Conservation (phyloP, 2,888 invertebrate genomes). For the Encarsia formosa region DNA sequence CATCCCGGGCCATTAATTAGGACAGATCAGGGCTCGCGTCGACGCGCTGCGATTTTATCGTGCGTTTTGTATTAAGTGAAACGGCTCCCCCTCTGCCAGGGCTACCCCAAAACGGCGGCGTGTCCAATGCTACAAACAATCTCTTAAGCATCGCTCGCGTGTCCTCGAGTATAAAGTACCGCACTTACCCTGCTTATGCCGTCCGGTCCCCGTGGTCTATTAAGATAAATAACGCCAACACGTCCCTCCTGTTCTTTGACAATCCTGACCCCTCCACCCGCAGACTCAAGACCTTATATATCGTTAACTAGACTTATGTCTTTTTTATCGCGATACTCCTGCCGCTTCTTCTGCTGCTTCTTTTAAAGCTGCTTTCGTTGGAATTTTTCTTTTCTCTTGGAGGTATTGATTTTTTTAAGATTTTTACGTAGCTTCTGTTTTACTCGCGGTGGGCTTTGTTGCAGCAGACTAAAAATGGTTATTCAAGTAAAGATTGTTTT, state of each 20-base stretch:
- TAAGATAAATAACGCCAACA: slow-evolving; percentile 50
- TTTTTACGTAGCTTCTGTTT: no score
- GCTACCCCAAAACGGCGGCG: no score
- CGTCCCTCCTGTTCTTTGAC: slow-evolving; percentile 32
- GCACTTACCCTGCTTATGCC: slow-evolving; percentile 39
- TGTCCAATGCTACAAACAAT: slow-evolving; percentile 49
- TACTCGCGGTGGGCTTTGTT: no score
- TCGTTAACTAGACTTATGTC: no score
- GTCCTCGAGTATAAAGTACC: slow-evolving; percentile 35
- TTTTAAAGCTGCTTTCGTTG: no score
- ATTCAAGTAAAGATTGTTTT: no score
- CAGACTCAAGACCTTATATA: no score
- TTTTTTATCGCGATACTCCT: no score
- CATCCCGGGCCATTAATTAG: slow-evolving; percentile 19
- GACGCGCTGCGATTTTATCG: slow-evolving; percentile 23
- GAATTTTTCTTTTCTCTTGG: no score
- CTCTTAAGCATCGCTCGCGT: slow-evolving; percentile 48
- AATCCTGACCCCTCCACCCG: slow-evolving; percentile 25
- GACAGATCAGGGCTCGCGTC: slow-evolving; percentile 16
- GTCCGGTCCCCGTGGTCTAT: slow-evolving; percentile 47
- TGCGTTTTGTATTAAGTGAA: slow-evolving; percentile 22
- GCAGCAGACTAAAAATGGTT: no score
- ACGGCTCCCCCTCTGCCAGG: slow-evolving; percentile 9
- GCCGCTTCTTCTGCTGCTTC: not conserved
- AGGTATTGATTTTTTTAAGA: no score